Percentiles rank a stretch among this genome's conserved stretches.
Evolutionary conservation across 35 echinoderm and acorn worm genomes (phyloP).

Genomic region (Antedon bifida): DNA sequence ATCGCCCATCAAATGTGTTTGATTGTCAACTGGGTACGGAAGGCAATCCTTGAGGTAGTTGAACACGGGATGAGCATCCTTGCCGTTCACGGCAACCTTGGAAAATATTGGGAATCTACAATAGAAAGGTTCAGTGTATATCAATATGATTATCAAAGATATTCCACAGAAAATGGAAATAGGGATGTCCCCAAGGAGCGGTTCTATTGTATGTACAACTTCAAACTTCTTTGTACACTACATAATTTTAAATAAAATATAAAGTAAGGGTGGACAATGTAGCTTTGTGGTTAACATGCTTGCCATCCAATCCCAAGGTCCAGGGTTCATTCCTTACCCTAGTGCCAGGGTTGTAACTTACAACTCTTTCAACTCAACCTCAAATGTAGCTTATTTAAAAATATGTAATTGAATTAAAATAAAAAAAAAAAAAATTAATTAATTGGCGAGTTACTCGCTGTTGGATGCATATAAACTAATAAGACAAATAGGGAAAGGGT

Average conservation of each 20-base stretch:
- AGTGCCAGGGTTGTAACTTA: no score
- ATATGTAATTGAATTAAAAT: no score
- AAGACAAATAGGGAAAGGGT: no score
- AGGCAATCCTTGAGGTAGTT: slow-evolving; percentile 36
- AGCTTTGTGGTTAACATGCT: no score
- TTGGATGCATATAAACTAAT: no score
- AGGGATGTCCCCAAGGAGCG: background rate
- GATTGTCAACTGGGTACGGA: slow-evolving; percentile 36
- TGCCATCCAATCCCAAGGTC: no score
- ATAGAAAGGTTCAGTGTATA: background rate
- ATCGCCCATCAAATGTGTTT: slow-evolving; percentile 19
- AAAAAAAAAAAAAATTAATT: no score
- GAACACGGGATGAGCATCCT: slow-evolving; percentile 37
- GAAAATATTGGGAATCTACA: slow-evolving; percentile 61
- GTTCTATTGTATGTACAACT: background rate
- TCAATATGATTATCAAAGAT: background rate
- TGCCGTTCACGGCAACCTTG: slow-evolving; percentile 66
- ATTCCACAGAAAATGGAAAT: background rate
- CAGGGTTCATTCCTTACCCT: no score
- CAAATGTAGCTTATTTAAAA: no score
- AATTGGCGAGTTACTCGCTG: no score
- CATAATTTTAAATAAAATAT: background rate
- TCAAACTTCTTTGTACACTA: background rate
- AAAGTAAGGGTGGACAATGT: no score
- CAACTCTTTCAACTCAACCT: no score